Conservation (phyloP, 2,888 invertebrate genomes). For the Cephus sareptanus region DNA sequence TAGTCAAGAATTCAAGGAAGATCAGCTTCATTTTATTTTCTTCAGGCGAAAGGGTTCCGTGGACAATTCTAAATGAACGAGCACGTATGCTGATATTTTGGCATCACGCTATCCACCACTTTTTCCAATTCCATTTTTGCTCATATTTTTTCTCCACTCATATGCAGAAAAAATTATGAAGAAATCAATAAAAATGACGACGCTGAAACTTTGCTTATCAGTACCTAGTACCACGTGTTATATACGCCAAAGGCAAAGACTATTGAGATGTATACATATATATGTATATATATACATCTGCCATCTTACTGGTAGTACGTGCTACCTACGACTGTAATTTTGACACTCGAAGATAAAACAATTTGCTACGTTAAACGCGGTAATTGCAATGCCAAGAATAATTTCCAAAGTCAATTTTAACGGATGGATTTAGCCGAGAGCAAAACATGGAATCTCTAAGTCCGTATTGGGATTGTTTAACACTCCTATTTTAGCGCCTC, state of each 20-base stretch:
- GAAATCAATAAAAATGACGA: background rate
- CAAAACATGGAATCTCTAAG: background rate
- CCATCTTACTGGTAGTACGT: background rate
- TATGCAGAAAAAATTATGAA: background rate
- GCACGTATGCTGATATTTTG: background rate
- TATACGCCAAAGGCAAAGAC: background rate
- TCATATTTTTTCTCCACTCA: background rate
- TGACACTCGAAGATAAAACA: constrained; percentile 36
- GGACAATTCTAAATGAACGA: background rate
- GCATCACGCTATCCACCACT: background rate
- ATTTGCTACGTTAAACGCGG: constrained; percentile 46
- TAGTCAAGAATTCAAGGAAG: background rate
- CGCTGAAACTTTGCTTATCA: background rate
- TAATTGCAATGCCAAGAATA: constrained; percentile 34
- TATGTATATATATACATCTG: background rate
- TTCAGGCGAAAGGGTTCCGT: background rate
- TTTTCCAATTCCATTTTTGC: background rate
- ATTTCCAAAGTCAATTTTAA: constrained; percentile 28
- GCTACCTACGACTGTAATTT: constrained; percentile 30
- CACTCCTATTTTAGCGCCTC: constrained; percentile 1
- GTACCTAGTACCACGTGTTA: background rate
- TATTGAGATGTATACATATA: background rate
- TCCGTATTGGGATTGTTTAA: background rate
- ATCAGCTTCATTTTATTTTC: background rate
- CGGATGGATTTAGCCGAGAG: background rate